Evolutionary conservation across 2,113 vertebrate genomes (phyloP).

Genomic region (Bettongia penicillata): DNA sequence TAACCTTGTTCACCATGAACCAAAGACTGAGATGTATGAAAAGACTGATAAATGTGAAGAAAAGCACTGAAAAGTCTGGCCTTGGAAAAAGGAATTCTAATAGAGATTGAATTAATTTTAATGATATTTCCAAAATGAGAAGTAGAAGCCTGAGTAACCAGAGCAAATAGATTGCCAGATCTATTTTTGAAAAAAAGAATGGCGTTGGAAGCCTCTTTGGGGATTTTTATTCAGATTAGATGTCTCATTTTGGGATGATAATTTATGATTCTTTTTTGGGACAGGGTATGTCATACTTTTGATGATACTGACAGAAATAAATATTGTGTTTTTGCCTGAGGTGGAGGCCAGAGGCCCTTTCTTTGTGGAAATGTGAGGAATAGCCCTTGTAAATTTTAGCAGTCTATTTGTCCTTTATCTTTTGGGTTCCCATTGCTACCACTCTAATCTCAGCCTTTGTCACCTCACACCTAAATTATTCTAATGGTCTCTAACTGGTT

Average conservation of each 20-base stretch:
- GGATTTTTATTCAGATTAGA: constrained; percentile 45
- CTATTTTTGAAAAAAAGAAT: constrained; percentile 11
- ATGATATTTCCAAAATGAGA: background rate
- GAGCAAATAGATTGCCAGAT: background rate
- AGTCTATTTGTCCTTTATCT: constrained; percentile 50
- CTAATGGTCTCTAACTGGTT: background rate
- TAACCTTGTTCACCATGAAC: constrained; percentile 12
- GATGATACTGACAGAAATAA: constrained; percentile 39
- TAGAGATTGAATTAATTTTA: background rate
- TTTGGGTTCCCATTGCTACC: background rate
- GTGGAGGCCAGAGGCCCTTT: constrained; percentile 15
- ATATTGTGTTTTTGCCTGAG: constrained; percentile 1
- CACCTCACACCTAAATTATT: background rate
- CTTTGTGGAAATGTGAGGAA: constrained; percentile 11
- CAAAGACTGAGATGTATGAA: constrained; percentile 11
- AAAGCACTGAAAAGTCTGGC: constrained; percentile 13
- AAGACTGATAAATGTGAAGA: constrained; percentile 39
- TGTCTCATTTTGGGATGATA: constrained; percentile 35
- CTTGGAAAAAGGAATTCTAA: background rate
- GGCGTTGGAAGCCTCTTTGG: background rate
- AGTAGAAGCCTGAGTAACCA: background rate
- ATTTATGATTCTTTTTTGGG: constrained; percentile 55
- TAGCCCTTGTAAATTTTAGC: constrained; percentile 47
- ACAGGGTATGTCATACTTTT: constrained; percentile 36
- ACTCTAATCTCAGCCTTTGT: background rate